Evolutionary conservation across 2,797 vertebrate genomes (phyloP).

Genomic region (Smutsia gigantea): DNA sequence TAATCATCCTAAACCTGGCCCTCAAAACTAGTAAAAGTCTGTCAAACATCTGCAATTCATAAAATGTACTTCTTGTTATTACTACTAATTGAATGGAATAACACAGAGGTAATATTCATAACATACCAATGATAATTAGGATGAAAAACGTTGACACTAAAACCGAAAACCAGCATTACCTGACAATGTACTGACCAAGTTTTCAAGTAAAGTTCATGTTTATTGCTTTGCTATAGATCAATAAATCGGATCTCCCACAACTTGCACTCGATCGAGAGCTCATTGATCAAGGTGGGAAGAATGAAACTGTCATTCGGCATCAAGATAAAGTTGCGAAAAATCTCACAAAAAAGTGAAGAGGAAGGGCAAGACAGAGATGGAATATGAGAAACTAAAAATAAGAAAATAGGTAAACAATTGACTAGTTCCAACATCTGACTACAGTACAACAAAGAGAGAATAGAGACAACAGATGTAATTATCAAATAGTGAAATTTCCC

Average conservation of each 20-base stretch:
- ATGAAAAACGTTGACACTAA: neutral
- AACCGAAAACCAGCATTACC: neutral
- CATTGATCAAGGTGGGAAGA: neutral
- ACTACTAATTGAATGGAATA: neutral
- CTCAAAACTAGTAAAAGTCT: constrained; percentile 23
- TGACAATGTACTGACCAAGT: neutral
- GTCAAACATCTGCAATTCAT: neutral
- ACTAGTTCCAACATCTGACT: neutral
- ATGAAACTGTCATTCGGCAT: neutral
- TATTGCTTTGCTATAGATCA: neutral
- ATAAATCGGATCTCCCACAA: neutral
- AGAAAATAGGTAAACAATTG: neutral
- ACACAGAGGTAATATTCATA: neutral
- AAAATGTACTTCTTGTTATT: neutral
- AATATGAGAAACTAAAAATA: constrained; percentile 13
- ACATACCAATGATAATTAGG: neutral
- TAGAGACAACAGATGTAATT: neutral
- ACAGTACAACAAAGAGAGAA: neutral
- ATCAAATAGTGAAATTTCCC: constrained; percentile 15
- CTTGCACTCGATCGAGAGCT: neutral
- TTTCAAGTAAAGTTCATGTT: neutral
- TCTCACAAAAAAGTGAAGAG: neutral
- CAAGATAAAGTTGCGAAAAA: constrained; percentile 15
- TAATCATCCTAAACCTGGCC: neutral
- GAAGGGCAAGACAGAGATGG: neutral